Evolutionary conservation across 2,797 vertebrate genomes (phyloP).

Genomic region (Tachyglossus aculeatus): DNA sequence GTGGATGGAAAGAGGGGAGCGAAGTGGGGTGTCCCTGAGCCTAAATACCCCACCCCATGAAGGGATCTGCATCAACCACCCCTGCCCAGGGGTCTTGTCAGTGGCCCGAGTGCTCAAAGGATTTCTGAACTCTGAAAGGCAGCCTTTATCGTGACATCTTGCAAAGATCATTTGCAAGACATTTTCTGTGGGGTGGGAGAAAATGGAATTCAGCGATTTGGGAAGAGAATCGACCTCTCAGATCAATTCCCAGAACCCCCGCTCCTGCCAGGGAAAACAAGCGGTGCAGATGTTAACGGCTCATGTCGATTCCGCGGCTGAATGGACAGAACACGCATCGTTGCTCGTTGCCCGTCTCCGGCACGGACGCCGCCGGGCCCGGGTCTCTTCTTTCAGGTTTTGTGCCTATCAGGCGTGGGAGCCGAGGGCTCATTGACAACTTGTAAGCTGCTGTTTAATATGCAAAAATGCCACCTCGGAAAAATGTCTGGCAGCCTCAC

Average conservation of each 20-base stretch:
- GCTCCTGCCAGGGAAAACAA: constrained; percentile 69
- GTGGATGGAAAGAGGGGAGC: no score
- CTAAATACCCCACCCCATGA: no score
- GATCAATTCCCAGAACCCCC: constrained; percentile 61
- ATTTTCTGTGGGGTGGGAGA: constrained; percentile 45
- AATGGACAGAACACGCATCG: constrained; percentile 75
- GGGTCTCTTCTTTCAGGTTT: constrained; percentile 68
- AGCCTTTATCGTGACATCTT: no score
- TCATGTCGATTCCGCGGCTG: constrained; percentile 71
- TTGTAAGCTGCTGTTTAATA: constrained; percentile 85
- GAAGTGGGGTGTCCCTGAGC: no score
- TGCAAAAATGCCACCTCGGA: constrained; percentile 77
- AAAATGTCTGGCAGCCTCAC: constrained; percentile 65
- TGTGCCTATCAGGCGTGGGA: constrained; percentile 76
- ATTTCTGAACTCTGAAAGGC: no score
- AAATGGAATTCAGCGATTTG: constrained; percentile 45
- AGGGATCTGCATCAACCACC: no score
- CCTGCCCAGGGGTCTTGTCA: no score
- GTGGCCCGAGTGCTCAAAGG: no score
- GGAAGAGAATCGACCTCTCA: constrained; percentile 60
- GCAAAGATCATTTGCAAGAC: constrained; percentile 41
- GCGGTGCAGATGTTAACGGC: constrained; percentile 74
- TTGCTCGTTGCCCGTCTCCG: constrained; percentile 73
- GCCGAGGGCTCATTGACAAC: constrained; percentile 78
- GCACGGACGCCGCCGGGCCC: constrained; percentile 78